phyloP scores from a whole-genome alignment of 2,113 vertebrate genomes.

The Bombycilla garrulus region DNA sequence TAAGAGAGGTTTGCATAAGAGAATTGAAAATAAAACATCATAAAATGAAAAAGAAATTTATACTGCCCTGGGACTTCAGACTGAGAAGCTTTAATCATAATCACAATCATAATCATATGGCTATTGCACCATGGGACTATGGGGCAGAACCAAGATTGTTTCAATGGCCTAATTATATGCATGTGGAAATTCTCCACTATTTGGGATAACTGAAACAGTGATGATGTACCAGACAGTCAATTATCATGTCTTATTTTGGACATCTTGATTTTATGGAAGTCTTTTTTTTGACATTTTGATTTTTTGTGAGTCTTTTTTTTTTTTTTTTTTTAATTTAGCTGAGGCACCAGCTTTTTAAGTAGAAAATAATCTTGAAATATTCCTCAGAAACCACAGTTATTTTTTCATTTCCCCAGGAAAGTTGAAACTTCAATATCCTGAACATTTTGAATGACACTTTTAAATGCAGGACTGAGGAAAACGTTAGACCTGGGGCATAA shows the following conservation, averaged over 20 bases:
- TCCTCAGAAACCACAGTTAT: neutral
- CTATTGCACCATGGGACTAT: neutral
- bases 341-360: neutral
- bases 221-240: neutral
- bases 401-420: slow-evolving; percentile 11
- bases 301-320: neutral
- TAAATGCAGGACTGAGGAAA: neutral
- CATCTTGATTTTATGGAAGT: neutral
- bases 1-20: neutral
- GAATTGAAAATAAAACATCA: neutral
- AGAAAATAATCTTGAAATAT: neutral
- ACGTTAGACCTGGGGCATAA: neutral
- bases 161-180: neutral
- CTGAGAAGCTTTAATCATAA: neutral
- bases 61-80: neutral
- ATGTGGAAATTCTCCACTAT: neutral
- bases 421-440: neutral
- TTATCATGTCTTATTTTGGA: neutral
- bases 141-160: neutral
- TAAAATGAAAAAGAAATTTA: neutral
- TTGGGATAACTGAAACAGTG: neutral
- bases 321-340: neutral
- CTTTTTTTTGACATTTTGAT: neutral
- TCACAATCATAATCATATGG: neutral
- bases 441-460: neutral